Evolutionary conservation across 2,888 invertebrate genomes (phyloP), one percentile per base, ranked within the genome.

Genomic region (Alloplasta piceator): DNA sequence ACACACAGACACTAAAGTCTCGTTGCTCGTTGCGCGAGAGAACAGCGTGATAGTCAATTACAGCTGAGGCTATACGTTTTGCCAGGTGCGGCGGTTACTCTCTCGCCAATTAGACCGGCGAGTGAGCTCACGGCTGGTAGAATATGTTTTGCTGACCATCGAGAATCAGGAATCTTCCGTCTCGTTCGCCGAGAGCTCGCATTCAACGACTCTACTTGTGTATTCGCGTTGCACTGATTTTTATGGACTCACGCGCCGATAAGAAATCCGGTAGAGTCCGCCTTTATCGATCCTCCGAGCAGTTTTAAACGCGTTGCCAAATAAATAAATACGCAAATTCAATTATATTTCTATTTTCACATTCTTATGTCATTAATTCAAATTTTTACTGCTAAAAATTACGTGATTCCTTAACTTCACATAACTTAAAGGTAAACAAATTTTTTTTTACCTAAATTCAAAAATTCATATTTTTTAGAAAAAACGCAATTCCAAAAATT

Each of bases 81-180:
- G 60, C 81, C 81, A 75, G 81, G 75, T 78, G 74, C 78, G 78
- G 74, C 78, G 78, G 81, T 70, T 81, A 68, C 73, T 77, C 77
- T 66, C 64, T 68, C 78, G 81, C 81, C 81, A 82, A 82, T 82
- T 78, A 82, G 81, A 82, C 71, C 74, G 78, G 74, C 74, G 48
- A 78, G 46, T 36, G 52, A 55, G 76, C 70, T 63, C 60, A 6
- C 60, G 60, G 60, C 60, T n/a, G 58, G 38, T 39, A 60, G 72
- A 60, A 46, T 26, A 26, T 58, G 63, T 58, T 70, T 71, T 26
- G 77, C 77, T 58, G 77, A 58, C 64, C 70, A 77, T 77, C 80
- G 70, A 16, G 80, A 73, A 77, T 73, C 77, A 73, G 52, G 26
- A 70, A 50, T 73, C 73, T 58, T 73, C 77, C 46, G 68, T 77